Evolutionary conservation across 2,888 invertebrate genomes (phyloP), one percentile per base, ranked within the genome.

Genomic region (Caprella mutica): DNA sequence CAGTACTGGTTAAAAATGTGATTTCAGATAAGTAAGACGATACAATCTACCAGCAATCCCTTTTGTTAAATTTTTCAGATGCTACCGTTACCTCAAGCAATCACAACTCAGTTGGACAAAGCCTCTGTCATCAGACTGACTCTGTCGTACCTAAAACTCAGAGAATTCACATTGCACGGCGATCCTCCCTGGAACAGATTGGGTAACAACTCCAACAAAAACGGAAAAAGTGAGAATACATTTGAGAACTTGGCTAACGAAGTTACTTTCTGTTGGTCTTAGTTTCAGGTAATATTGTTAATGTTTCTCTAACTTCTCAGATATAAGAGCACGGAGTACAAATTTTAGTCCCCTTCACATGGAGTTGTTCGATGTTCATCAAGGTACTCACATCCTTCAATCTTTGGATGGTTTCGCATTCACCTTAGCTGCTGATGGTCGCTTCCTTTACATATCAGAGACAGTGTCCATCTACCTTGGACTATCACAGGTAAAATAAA

Each of bases 401-500:
- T 90, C 94, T 65, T 77, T 97, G 73, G 98, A 98, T 75, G 97
- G 97, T 52, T 98, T 98, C 76, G 92, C 94, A 68, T 81, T 98
- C 73, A 89, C 93, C 35, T 82, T 98, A 67, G 91, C 92, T 54
- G 86, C 90, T 67, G 94, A 94, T 76, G 96, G 94, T 66, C 82
- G 94, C 74, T 94, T 98, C 78, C 82, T 98, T 74, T 98, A 98
- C 81, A 94, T 98, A 79, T 97, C 96, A 69, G 98, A 98, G 81
- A 97, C 97, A 70, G 97, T 98, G 71, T 98, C 97, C 73, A 94
- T 97, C 76, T 97, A 97, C 80, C 83, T 98, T 76, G 98, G 98
- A 70, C 84, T 98, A 75, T 97, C 96, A 76, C 97, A 97, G 85
- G 93, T 92, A 78, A 81, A 81, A n/a, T n/a, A n/a, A n/a, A n/a